Base-by-base conservation (phyloP, 92 coral and sea anemone genomes). In the Parazoanthus atlanticus region DNA sequence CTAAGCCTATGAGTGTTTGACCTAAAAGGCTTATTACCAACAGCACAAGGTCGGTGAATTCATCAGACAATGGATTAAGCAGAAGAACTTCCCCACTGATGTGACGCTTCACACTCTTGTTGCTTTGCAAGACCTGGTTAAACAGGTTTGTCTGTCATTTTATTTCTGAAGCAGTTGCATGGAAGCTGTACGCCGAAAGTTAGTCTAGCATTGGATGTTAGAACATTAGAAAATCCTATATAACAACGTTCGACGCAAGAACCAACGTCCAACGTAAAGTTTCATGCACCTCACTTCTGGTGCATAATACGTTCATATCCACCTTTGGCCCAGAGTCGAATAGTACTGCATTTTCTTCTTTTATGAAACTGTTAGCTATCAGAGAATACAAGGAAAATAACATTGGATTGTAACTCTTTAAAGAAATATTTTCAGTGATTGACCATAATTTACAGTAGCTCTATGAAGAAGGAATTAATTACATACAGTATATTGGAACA, bases 41-140 rank as follows among this genome's bases (percentile, higher is more conserved):
- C 87, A 84, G 87, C 43, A 5, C 26, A 84, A 46, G 43, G 78
- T 84, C 38, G 65, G 78, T 47, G 77, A 43, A 29, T 12, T 69
- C 78, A 84, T 84, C 74, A 84, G 61, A 30, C 66, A 33, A 41
- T 64, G 77, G 87, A 12, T 8, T 6, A 67, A 46, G 32, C 78
- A 84, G 41, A 84, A 84, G 38, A 70, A 70, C 26, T 43, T 46
- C 30, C 15, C 40, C 11, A 9, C 25, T 70, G 87, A 70, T 74
- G 31, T 69, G 26, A 28, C 29, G 2, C 49, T 70, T 19, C 38
- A 72, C 78, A 41, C 78, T 54, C 87, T 84, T 41, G 65, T n/a
- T 15, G 87, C 78, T 32, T 70, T 84, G 87, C 78, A 84, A 52
- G 78, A 69, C 25, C 56, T 84, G 13, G 61, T 47, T 33, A 69